Evolutionary conservation across 2,888 invertebrate species (phyloP), one percentile per base, ranked within the genome.

Genomic region (Lepetodrilus schrolli): DNA sequence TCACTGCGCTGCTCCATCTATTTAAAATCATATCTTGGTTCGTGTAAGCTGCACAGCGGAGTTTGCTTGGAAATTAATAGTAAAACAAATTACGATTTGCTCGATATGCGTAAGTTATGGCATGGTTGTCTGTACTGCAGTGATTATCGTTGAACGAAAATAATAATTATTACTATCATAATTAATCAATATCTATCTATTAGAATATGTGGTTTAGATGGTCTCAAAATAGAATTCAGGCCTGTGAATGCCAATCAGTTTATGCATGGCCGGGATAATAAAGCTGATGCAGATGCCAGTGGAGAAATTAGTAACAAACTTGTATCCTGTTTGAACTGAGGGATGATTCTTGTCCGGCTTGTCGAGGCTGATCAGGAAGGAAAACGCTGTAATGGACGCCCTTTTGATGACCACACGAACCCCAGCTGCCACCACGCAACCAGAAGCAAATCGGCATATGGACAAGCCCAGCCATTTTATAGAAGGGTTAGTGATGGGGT

Each of bases 281-380:
- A 80, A 83, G 8, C 74, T 74, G 26, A 85, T 82, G 1, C 76
- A 74, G 7, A 82, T 51, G 0, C 87, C 87, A 1, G 86, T 36
- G 30, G 73, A 51, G 51, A 80, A 78, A 66, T 86, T 86, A 4
- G 83, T 85, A 4, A 82, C 78, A 71, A 86, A 84, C 50, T 83
- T 84, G 73, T 84, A 85, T 0, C 77, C 81, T 3, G 79, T 79
- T 58, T 81, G 75, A 3, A 87, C 85, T 13, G 75, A 72, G 4
- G 83, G 83, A 69, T 84, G 79, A n/a, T 81, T 80, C n/a, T 82
- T 77, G 49, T 85, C 83, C 17, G 83, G 82, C 43, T 76, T 81
- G 13, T 83, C 79, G 43, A 87, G 71, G 8, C 84, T 82, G 47
- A 82, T 77, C 8, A 83, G 51, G 37, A 77, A 79, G 21, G 84